A percentile compares a stretch with the other conserved stretches of the same genome.
Conservation (phyloP, 2,113 vertebrate species). For the Pipra filicauda region DNA sequence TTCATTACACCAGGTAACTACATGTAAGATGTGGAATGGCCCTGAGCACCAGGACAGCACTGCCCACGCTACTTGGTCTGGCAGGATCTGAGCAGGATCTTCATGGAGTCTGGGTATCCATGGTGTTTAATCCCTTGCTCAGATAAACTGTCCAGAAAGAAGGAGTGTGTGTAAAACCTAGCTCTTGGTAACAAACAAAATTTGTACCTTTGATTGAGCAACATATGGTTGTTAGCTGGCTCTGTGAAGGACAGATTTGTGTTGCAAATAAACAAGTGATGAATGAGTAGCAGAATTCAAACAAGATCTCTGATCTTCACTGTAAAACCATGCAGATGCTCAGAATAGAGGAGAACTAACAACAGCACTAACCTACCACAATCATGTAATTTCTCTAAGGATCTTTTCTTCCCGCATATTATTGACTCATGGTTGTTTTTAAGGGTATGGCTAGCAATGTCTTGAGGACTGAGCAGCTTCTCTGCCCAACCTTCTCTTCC, state of each 20-base stretch:
- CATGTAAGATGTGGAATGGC: neutral
- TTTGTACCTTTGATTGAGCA: neutral
- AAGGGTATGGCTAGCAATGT: neutral
- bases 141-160: neutral
- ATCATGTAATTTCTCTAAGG: neutral
- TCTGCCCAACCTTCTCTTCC: neutral
- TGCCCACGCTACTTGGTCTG: accelerated
- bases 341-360: neutral
- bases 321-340: neutral
- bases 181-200: neutral
- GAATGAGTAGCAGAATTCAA: neutral
- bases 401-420: neutral
- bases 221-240: neutral
- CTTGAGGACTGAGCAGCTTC: neutral
- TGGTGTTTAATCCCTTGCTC: neutral
- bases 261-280: neutral
- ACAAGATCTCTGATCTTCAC: neutral
- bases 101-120: neutral
- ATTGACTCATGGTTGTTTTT: neutral
- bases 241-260: neutral
- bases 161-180: neutral
- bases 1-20: neutral
- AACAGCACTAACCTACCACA: neutral
- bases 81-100: neutral
- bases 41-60: neutral